A percentile compares a stretch with the other conserved stretches of the same genome.
phyloP scores from a whole-genome alignment of 2,888 invertebrate species.

The Adela reaumurella region DNA sequence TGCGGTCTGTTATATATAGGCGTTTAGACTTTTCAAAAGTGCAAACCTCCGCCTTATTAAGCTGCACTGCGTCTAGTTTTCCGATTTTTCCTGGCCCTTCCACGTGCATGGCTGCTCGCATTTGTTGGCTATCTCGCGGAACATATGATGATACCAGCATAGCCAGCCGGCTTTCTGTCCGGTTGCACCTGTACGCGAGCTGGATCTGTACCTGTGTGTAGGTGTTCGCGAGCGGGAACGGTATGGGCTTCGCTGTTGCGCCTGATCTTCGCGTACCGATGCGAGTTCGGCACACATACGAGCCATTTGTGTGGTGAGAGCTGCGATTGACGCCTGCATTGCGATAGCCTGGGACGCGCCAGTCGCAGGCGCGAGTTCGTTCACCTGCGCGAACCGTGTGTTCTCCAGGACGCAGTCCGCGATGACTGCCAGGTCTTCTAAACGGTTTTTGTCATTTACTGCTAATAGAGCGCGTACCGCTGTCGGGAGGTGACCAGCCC shows the following conservation, averaged over 20 bases:
- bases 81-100: neutral
- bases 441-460: neutral
- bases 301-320: neutral
- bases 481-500: neutral
- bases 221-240: constrained; percentile 5
- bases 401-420: constrained; percentile 1
- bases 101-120: neutral
- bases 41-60: constrained; percentile 7
- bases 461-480: neutral
- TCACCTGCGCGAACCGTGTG: neutral
- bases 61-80: constrained; percentile 3
- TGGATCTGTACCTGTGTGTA: neutral
- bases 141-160: neutral
- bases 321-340: neutral
- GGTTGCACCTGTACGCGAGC: neutral
- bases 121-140: neutral
- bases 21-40: constrained; percentile 6
- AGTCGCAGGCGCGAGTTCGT: neutral
- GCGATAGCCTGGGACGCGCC: neutral
- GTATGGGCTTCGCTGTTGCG: constrained; percentile 5
- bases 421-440: neutral
- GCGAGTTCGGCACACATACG: neutral
- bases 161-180: neutral
- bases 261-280: neutral
- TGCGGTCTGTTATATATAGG: constrained; percentile 9